phyloP scores from a whole-genome alignment of 2,888 invertebrate genomes.

The Rhagium mordax region DNA sequence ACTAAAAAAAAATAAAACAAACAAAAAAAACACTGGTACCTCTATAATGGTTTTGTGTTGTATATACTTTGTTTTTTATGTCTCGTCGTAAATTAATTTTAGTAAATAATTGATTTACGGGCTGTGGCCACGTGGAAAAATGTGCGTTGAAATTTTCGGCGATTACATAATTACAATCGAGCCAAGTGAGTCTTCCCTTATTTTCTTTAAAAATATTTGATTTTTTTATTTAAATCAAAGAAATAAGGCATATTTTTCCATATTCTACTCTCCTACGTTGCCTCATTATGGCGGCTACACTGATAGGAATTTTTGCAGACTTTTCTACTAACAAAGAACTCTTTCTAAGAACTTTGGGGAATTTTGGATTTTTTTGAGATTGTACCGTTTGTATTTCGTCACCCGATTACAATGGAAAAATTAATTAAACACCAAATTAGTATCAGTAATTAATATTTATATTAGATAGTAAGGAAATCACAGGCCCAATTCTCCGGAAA shows the following conservation, averaged over 20 bases:
- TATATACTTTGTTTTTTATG: slow-evolving; percentile 2
- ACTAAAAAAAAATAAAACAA: neutral
- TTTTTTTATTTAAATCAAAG: too few species aligned
- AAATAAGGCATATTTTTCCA: too few species aligned
- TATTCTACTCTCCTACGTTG: too few species aligned
- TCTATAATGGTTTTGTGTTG: neutral
- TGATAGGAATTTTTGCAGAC: too few species aligned
- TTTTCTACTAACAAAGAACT: too few species aligned
- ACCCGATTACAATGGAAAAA: neutral
- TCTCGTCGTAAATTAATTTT: neutral
- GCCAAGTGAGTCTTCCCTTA: too few species aligned
- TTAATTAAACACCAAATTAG: neutral
- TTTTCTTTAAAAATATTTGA: too few species aligned
- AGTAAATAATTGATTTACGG: neutral
- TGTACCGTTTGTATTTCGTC: too few species aligned
- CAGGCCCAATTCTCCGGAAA: neutral
- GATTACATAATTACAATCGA: neutral
- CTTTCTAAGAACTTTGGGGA: too few species aligned
- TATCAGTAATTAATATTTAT: neutral
- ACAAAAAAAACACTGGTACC: slow-evolving; percentile 2
- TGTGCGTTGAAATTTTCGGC: neutral
- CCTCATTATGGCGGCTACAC: too few species aligned
- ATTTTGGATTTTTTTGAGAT: too few species aligned
- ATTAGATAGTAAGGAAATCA: neutral
- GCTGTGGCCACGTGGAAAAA: neutral